These are phyloP conservation scores for Syrista parreyssii DNA, from an alignment of 2,888 invertebrate species.

Conservation along the genomic window DNA sequence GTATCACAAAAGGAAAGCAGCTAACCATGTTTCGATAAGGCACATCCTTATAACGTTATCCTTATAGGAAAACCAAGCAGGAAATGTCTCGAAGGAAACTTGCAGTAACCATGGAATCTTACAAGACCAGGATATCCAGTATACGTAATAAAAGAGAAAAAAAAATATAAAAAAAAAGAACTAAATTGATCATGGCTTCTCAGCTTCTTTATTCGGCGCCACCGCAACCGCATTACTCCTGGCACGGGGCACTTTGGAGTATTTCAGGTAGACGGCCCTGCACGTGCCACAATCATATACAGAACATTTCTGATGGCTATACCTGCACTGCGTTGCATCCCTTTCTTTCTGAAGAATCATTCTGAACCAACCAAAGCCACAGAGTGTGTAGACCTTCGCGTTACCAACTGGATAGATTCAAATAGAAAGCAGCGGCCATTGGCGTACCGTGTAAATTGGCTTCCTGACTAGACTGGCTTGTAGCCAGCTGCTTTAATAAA, in stretches of 20 bases:
- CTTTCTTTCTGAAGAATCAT: neutral
- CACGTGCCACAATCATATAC: neutral
- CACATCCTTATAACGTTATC: neutral
- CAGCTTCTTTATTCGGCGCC: neutral
- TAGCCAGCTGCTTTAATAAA: slow-evolving; percentile 18
- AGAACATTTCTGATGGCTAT: neutral
- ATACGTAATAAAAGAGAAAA: neutral
- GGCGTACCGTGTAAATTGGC: neutral
- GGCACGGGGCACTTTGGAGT: neutral
- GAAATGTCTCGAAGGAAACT: neutral
- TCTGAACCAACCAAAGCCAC: neutral
- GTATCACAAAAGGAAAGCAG: neutral
- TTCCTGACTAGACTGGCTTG: neutral
- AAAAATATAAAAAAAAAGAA: neutral
- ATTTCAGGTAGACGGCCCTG: neutral
- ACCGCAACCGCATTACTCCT: neutral
- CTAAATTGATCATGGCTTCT: neutral
- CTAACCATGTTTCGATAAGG: neutral
- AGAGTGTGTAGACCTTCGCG: neutral
- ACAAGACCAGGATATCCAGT: neutral
- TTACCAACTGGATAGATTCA: neutral
- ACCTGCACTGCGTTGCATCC: neutral
- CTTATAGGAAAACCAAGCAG: neutral
- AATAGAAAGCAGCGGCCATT: neutral
- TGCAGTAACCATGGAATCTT: neutral